phyloP scores from a whole-genome alignment of 2,797 vertebrate species.

The Takifugu rubripes region DNA sequence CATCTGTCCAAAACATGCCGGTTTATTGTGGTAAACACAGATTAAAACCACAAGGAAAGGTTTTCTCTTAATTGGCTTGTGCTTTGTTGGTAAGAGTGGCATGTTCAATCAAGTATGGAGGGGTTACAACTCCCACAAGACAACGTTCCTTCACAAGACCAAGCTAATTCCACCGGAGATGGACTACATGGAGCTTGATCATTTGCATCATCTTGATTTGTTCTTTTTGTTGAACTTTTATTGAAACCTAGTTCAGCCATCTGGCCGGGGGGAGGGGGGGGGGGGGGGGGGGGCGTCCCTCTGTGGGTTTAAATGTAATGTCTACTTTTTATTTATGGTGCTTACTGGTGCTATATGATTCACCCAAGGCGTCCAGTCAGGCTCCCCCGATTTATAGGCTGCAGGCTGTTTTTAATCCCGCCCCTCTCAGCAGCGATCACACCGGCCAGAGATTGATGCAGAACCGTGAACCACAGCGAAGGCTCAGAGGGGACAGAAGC shows the following conservation, averaged over 20 bases:
- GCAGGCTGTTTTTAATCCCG: slow-evolving; percentile 64
- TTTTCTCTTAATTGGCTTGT: slow-evolving; percentile 60
- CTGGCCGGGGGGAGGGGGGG: slow-evolving; percentile 57
- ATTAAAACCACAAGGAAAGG: slow-evolving; percentile 61
- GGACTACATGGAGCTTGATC: slow-evolving; percentile 68
- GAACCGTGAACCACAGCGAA: slow-evolving; percentile 54
- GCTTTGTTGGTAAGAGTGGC: slow-evolving; percentile 48
- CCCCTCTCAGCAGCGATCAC: slow-evolving; percentile 56
- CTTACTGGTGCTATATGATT: slow-evolving; percentile 48
- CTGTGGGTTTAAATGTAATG: slow-evolving; percentile 41
- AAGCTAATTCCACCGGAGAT: slow-evolving; percentile 49
- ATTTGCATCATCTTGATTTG: slow-evolving; percentile 70
- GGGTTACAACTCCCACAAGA: slow-evolving; percentile 47
- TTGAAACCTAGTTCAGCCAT: slow-evolving; percentile 58
- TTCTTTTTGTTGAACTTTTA: slow-evolving; percentile 59
- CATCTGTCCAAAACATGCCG: slow-evolving; percentile 52
- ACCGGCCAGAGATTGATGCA: slow-evolving; percentile 62
- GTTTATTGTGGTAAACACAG: slow-evolving; percentile 49
- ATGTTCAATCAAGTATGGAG: slow-evolving; percentile 29
- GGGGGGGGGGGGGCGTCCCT: slow-evolving; percentile 53
- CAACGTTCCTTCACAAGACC: slow-evolving; percentile 45
- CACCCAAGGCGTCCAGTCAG: slow-evolving; percentile 30
- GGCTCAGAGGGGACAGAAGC: slow-evolving; percentile 56
- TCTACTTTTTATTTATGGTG: slow-evolving; percentile 40
- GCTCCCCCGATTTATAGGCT: slow-evolving; percentile 59